Evolutionary conservation across 2,113 vertebrate genomes (phyloP), one percentile per base, ranked within the genome.

Genomic region (Serilophus lunatus): DNA sequence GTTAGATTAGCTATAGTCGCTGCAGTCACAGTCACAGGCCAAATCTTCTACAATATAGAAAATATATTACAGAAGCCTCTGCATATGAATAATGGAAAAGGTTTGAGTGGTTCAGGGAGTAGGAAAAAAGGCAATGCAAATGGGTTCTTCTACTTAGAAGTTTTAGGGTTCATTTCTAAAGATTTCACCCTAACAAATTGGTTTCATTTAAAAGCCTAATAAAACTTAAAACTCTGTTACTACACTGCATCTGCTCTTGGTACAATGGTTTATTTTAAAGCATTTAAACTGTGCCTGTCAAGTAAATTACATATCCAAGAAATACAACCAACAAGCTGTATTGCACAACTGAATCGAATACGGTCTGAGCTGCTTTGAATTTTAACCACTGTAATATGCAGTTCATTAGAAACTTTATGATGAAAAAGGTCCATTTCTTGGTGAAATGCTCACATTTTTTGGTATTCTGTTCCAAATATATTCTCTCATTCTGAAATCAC

Each of bases 201-300:
- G 49, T 90, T 97, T 49, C 86, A 44, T 95, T 97, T 97, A 90
- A 96, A 97, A 96, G 63, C 28, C 26, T 38, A 97, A 86, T 83
- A 95, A 95, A 88, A 59, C n/a, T 95, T 94, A 87, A 78, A 96
- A 44, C 35, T 75, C n/a, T 81, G 76, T 94, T 95, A 88, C 54
- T 19, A 63, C 66, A 38, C 65, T 88, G 61, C 57, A 92, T 93
- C 79, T 93, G n/a, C 47, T 93, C 76, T 81, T 51, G 44, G 77
- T 91, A 80, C 88, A 96, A 82, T 90, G 65, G 72, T 68, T 97
- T 96, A 72, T 92, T 93, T 96, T 90, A 95, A 77, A 94, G 76
- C 88, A 92, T 93, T 95, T 96, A 92, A 97, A 82, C 40, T 94
- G 49, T 92, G 71, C 79, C 44, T 96, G 87, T 95, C 93, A 92